phyloP scores from a whole-genome alignment of 2,888 invertebrate species.

The Conchocele bisecta region DNA sequence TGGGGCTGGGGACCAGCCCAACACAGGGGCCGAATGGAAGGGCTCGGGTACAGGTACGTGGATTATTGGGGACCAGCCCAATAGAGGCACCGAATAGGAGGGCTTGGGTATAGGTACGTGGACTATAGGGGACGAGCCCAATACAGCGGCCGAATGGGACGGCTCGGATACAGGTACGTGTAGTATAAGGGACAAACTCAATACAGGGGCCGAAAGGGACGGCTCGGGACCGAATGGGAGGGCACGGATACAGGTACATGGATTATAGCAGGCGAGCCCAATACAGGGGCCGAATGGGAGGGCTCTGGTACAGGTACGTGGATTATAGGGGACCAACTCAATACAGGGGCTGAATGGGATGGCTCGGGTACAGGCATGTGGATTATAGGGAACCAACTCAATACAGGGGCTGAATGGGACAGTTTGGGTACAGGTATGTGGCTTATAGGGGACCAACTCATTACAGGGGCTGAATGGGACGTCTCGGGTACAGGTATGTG shows the following conservation, averaged over 20 bases:
- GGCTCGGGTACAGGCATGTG: too few relatives aligned
- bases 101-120: conserved; percentile 57
- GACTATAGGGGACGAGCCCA: conserved; percentile 57
- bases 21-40: conserved; percentile 37
- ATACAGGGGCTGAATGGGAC: too few relatives aligned
- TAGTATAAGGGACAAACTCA: conserved; percentile 56
- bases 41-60: conserved; percentile 57
- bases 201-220: conserved; percentile 38
- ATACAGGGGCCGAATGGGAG: conserved; percentile 37
- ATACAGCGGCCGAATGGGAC: conserved; percentile 37
- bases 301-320: conserved; percentile 57
- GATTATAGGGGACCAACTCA: too few relatives aligned
- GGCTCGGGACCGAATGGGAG: conserved; percentile 42
- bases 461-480: too few relatives aligned
- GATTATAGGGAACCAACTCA: too few relatives aligned
- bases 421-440: too few relatives aligned
- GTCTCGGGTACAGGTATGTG: too few relatives aligned
- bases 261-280: conserved; percentile 56
- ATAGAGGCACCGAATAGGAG: conserved; percentile 39
- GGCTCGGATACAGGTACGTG: conserved; percentile 56
- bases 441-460: too few relatives aligned
- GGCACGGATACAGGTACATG: conserved; percentile 56
- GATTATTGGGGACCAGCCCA: conserved; percentile 57
- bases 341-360: too few relatives aligned
- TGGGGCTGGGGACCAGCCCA: conserved; percentile 61